phyloP scores from a whole-genome alignment of 2,888 invertebrate species.

The Penaeus monodon region DNA sequence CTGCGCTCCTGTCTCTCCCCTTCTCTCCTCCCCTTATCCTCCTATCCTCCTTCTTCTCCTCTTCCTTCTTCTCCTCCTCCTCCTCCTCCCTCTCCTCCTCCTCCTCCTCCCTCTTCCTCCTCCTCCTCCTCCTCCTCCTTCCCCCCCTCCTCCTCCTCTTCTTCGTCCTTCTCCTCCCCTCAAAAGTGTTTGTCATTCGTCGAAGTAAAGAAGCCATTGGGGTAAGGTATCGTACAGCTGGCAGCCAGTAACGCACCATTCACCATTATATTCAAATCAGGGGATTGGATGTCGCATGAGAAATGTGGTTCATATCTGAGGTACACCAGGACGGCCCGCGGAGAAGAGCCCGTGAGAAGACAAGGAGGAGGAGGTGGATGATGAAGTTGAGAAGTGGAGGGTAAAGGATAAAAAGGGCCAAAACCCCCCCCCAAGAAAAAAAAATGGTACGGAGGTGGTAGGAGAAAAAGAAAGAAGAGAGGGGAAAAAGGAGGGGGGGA shows the following conservation, averaged over 20 bases:
- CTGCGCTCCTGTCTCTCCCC: neutral
- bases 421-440: neutral
- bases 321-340: constrained; percentile 2
- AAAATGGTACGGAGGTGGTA: neutral
- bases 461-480: neutral
- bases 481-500: constrained; percentile 12
- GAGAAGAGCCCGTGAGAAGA: constrained; percentile 1
- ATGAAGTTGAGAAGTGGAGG: neutral
- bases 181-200: no score
- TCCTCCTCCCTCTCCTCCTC: neutral
- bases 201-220: no score
- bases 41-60: neutral
- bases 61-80: neutral
- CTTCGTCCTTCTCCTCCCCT: no score
- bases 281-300: constrained; percentile 59
- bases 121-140: neutral
- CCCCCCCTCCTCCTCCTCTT: no score
- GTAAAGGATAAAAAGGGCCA: neutral
- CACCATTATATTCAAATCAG: constrained; percentile 60
- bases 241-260: constrained; percentile 48
- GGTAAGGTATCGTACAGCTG: constrained; percentile 24
- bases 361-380: constrained; percentile 7
- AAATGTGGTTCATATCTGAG: constrained; percentile 42
- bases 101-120: neutral
- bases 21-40: no score